Evolutionary conservation across 2,888 invertebrate genomes (phyloP).

Genomic region (Geotrupes spiniger): DNA sequence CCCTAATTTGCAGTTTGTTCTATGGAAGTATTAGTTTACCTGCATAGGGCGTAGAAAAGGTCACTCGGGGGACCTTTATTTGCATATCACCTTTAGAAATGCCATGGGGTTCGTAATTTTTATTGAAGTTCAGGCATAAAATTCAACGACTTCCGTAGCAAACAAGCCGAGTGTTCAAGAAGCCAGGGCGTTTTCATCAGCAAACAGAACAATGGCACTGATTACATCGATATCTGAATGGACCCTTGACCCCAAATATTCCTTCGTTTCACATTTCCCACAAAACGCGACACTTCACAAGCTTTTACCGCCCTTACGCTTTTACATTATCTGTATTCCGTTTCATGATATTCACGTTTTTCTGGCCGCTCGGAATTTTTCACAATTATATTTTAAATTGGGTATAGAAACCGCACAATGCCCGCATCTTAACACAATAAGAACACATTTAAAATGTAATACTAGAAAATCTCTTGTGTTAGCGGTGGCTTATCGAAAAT

Average conservation of each 20-base stretch:
- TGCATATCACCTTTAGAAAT: constrained; percentile 9
- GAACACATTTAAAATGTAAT: no score
- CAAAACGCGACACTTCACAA: constrained; percentile 4
- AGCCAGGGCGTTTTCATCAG: constrained; percentile 1
- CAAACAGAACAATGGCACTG: constrained; percentile 27
- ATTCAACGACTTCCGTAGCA: not conserved
- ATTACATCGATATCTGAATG: constrained; percentile 34
- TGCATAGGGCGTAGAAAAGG: constrained; percentile 10
- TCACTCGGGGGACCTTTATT: constrained; percentile 8
- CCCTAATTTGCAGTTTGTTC: no score
- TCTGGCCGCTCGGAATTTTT: not conserved
- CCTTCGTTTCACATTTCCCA: constrained; percentile 9
- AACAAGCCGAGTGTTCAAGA: not conserved
- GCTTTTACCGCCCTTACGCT: constrained; percentile 1
- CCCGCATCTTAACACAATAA: no score
- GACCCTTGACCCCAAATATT: constrained; percentile 29
- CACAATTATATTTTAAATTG: not conserved
- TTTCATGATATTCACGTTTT: not conserved
- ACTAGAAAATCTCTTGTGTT: no score
- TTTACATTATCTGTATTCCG: not conserved
- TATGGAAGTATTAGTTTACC: not conserved
- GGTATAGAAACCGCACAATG: no score
- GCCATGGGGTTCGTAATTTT: constrained; percentile 4
- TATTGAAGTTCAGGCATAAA: constrained; percentile 1
- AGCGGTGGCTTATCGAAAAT: no score